Conservation (phyloP, 2,888 invertebrate species). For the Atherix ibis region DNA sequence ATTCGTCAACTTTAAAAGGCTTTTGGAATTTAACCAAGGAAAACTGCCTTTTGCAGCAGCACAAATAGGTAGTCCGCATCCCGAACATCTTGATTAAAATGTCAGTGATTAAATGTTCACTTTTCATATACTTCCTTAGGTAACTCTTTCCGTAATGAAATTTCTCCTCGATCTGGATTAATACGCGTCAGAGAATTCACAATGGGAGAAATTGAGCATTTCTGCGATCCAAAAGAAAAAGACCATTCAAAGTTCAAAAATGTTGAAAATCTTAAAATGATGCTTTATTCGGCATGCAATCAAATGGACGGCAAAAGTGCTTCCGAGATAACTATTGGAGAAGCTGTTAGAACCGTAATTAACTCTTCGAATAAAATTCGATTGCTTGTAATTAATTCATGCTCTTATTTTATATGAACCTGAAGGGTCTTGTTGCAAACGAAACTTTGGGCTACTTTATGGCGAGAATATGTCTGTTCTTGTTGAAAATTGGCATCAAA, state of each 20-base stretch:
- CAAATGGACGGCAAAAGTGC: conserved; percentile 96
- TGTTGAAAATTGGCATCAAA: conserved; percentile 78
- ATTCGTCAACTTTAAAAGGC: conserved; percentile 96
- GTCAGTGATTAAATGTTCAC: too few relatives aligned
- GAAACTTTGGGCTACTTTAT: conserved; percentile 97
- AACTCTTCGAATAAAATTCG: conserved; percentile 25
- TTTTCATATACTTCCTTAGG: conserved; percentile 32
- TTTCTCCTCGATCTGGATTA: conserved; percentile 91
- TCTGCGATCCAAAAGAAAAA: conserved; percentile 84
- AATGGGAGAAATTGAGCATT: conserved; percentile 99
- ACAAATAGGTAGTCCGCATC: conserved; percentile 64
- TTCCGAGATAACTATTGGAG: conserved; percentile 58
- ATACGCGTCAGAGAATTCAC: conserved; percentile 96
- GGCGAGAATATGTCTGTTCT: conserved; percentile 82
- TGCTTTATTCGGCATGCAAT: conserved; percentile 86
- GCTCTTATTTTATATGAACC: too few relatives aligned
- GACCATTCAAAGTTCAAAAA: conserved; percentile 76
- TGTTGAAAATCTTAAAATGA: conserved; percentile 57
- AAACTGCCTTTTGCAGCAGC: conserved; percentile 94
- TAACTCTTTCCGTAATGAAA: conserved; percentile 96
- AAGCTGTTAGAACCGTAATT: conserved; percentile 54
- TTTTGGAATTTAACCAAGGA: conserved; percentile 95
- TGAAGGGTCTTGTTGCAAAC: conserved; percentile 74
- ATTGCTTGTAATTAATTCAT: neutral
- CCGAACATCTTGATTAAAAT: conserved; percentile 18